Evolutionary conservation across 2,888 invertebrate species (phyloP), one percentile per base, ranked within the genome.

Genomic region (Lasioglossum malachurum): DNA sequence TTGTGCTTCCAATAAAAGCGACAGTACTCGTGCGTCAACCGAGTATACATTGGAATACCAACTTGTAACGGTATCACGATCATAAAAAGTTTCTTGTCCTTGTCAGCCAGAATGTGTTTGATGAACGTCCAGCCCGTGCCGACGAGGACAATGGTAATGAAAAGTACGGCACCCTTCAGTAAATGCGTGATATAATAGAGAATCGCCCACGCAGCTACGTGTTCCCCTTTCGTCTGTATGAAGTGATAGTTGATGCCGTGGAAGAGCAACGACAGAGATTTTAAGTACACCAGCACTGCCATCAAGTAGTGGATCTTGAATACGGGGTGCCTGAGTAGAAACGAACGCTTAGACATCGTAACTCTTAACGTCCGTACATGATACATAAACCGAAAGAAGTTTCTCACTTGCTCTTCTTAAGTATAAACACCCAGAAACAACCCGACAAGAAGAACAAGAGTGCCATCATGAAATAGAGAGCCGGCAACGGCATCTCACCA

Each of bases 121-220:
- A 99, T 99, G 95, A 99, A 99, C 64, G 99, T 99, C 99, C 99
- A 99, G 0, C 99, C 99, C 10, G 99, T 99, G 74, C 99, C 99
- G 90, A 99, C 98, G 19, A 99, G 96, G 19, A 99, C 98, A 90
- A 99, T 98, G 0, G 99, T 99, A 84, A 99, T 98, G 94, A 99
- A 99, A 77, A 99, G 96, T 72, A 99, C 97, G 0, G 99, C 98
- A 19, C 98, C 98, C 95, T 98, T 98, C 82, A 99, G 96, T 97
- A 99, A 96, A 96, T 99, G 99, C n/a, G 99, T 99, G 78, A 99
- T 98, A 94, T 99, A 99, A 95, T 98, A 99, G 2, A 99, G 96
- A 91, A 99, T 98, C 0, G 99, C 99, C 99, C 99, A 99, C 0
- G 99, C 98, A 41, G 99, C 99, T 7, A 99, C 98, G 94, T 99